These are phyloP conservation scores for Unio pictorum DNA, from an alignment of 2,888 invertebrate genomes.

Conservation along the genomic window DNA sequence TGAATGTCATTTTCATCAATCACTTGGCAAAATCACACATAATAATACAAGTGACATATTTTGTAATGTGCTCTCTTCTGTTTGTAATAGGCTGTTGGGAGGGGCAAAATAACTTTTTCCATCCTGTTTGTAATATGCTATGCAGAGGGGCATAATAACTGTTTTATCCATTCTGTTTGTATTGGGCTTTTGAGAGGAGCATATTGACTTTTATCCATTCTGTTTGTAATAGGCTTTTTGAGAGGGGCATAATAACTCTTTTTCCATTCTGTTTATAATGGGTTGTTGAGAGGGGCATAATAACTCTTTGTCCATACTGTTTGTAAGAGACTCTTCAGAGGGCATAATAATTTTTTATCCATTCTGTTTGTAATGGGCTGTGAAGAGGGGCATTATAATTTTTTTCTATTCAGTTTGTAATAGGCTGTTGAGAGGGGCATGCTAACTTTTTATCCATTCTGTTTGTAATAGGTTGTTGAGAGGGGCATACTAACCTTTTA, in stretches of 20 bases:
- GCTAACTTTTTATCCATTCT: constrained; percentile 80
- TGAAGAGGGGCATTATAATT: constrained; percentile 80
- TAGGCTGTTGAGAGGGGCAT: constrained; percentile 78
- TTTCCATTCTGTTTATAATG: constrained; percentile 3
- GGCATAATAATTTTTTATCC: constrained; percentile 51
- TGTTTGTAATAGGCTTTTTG: too few relatives aligned
- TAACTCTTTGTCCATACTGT: constrained; percentile 79
- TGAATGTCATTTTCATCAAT: too few relatives aligned
- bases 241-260: too few relatives aligned
- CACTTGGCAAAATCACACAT: too few relatives aligned
- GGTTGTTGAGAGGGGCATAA: constrained; percentile 80
- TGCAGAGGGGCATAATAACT: constrained; percentile 73
- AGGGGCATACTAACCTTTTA: constrained; percentile 22
- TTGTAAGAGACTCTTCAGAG: constrained; percentile 75
- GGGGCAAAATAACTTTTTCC: constrained; percentile 77
- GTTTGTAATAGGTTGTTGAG: constrained; percentile 74
- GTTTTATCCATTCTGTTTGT: too few relatives aligned
- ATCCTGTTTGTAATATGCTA: constrained; percentile 70
- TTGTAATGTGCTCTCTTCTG: too few relatives aligned
- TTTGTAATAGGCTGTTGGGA: constrained; percentile 74
- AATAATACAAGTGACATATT: too few relatives aligned
- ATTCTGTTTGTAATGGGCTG: constrained; percentile 69
- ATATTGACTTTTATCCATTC: too few relatives aligned
- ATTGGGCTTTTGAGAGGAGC: too few relatives aligned
- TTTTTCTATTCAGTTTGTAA: constrained; percentile 76